A percentile compares a stretch with the other conserved stretches of the same genome.
phyloP scores from a whole-genome alignment of 2,113 vertebrate species.

The Chionomys nivalis region DNA sequence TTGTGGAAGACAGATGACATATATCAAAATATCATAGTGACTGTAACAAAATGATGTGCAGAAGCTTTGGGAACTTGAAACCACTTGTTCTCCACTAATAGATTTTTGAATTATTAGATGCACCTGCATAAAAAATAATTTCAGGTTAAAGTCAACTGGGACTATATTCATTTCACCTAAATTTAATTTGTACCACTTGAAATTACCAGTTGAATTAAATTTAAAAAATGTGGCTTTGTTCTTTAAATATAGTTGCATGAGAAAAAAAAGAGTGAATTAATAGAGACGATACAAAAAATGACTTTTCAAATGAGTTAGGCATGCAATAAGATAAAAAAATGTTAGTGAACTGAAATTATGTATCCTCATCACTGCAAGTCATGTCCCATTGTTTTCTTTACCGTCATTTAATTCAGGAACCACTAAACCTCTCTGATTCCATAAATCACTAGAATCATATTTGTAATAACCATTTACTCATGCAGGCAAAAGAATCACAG shows the following conservation, averaged over 20 bases:
- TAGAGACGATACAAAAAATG: not conserved
- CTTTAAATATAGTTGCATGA: not conserved
- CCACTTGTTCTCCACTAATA: not conserved
- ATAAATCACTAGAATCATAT: not conserved
- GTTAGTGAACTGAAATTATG: not conserved
- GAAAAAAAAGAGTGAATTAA: not conserved
- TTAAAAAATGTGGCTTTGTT: not conserved
- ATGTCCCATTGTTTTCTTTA: too few relatives aligned
- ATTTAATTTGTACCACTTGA: conserved; percentile 16
- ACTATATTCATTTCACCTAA: conserved; percentile 26
- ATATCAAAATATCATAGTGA: conserved; percentile 24
- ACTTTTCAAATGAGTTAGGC: not conserved
- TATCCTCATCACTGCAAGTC: not conserved
- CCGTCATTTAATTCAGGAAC: not conserved
- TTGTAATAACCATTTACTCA: not conserved
- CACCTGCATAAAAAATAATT: conserved; percentile 41
- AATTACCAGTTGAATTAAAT: not conserved
- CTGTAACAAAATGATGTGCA: conserved; percentile 5
- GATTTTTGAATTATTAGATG: conserved; percentile 16
- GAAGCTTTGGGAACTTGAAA: not conserved
- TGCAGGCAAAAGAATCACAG: not conserved
- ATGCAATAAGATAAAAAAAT: not conserved
- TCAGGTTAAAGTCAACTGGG: not conserved
- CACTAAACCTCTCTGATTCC: not conserved
- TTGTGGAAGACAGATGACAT: conserved; percentile 11